phyloP scores from a whole-genome alignment of 1,140 invertebrate species.

The Neodiprion pinetum region DNA sequence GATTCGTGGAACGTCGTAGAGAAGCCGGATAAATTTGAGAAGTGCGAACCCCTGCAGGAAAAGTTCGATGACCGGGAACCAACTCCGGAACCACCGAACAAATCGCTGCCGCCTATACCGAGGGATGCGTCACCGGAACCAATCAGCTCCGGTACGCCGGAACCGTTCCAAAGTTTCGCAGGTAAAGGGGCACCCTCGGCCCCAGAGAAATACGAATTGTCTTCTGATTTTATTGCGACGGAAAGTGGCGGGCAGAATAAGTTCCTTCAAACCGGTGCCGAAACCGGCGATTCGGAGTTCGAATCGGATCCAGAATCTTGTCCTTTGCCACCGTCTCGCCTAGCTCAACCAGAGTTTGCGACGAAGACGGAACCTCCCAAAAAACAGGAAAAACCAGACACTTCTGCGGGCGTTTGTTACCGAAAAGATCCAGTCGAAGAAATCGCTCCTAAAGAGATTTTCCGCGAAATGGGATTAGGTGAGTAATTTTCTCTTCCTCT shows the following conservation, averaged over 20 bases:
- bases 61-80: slow-evolving; percentile 42
- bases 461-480: slow-evolving; percentile 72
- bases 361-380: slow-evolving; percentile 21
- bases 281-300: slow-evolving; percentile 46
- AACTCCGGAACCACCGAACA: slow-evolving; percentile 44
- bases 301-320: slow-evolving; percentile 46
- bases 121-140: slow-evolving; percentile 28
- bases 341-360: slow-evolving; percentile 10
- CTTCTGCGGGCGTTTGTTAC: neutral
- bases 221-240: slow-evolving; percentile 23
- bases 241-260: neutral
- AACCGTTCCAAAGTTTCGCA: neutral
- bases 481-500: slow-evolving; percentile 44
- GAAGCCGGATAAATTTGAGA: slow-evolving; percentile 33
- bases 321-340: slow-evolving; percentile 31
- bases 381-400: slow-evolving; percentile 15
- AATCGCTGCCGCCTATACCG: slow-evolving; percentile 45
- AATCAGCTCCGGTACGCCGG: slow-evolving; percentile 23
- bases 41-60: slow-evolving; percentile 55
- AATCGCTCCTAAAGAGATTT: slow-evolving; percentile 71
- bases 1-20: slow-evolving; percentile 42
- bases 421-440: slow-evolving; percentile 49
- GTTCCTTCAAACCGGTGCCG: slow-evolving; percentile 34
- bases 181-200: neutral
- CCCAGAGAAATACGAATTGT: slow-evolving; percentile 31